Base-by-base conservation (phyloP, 92 coral and sea anemone genomes). In the Montipora capitata region DNA sequence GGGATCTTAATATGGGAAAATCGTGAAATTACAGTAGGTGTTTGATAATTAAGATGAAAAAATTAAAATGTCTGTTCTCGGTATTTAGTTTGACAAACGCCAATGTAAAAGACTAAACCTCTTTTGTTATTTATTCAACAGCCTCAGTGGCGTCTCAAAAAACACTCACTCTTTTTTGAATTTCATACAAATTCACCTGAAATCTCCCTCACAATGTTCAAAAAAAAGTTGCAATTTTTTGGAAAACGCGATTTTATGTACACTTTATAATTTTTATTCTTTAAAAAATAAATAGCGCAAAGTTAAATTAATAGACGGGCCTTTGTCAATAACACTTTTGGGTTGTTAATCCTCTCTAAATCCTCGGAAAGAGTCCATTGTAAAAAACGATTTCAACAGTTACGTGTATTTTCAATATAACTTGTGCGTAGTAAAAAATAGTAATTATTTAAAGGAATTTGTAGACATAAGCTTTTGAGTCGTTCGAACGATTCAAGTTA, bases 101-200 rank as follows among this genome's bases (percentile, higher is more conserved):
- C 35, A 27, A 27, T 27, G 35, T 27, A 27, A 27, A 7, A 45
- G 1, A 45, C 64, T 45, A 80, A 13, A 40, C 40, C 49, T 43
- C 49, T 48, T 44, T 80, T 80, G 85, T 80, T 27, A 62, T 78
- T 78, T 58, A 78, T 65, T 48, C 38, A 62, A 64, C 63, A 10
- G 63, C 48, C 67, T 15, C 15, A 44, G 42, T 10, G 17, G 1
- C 27, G 76, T 12, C 73, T 64, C 1, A n/a, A 49, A 65, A 42
- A 42, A 45, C 66, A 2, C 51, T 13, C 40, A 41, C 0, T 35
- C 13, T 65, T 41, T 66, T 43, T 80, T 39, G 49, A 66, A 44
- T 35, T 45, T 62, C 44, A 78, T 44, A 42, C 1, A 54, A 27
- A 5, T 10, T 54, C 85, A 81, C 68, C 52, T 66, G 7, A 40